Base-by-base conservation (phyloP, 2,888 invertebrate species). In the Matsumyia berberina region DNA sequence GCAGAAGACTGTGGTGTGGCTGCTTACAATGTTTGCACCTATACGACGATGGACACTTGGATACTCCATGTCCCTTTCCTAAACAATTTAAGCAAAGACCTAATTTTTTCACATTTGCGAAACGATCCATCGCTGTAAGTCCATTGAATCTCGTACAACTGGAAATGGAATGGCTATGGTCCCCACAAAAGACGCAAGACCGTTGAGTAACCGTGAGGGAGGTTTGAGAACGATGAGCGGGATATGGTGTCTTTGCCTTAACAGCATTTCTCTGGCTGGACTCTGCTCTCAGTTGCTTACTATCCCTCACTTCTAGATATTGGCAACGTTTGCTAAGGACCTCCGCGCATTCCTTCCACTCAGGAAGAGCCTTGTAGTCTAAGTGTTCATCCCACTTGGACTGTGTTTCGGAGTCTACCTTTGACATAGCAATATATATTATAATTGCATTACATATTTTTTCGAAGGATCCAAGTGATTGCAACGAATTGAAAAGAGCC, bases 321-420 rank as follows among this genome's bases (percentile, higher is more conserved):
- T 51, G 60, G 17, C 58, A 72, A 17, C 49, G 37, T 31, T n/a
- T n/a, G 12, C 51, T 51, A 0, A 51, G 8, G 5, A 51, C n/a
- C 5, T 24, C 29, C 2, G 51, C n/a, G n/a, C 51, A 51, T 2
- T 31, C 8, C 7, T 29, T 5, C 73, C 37, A 72, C 5, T 4
- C n/a, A 0, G 72, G 72, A 3, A 62, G 49, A 0, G 5, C 19
- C 5, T 29, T 8, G 2, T 72, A 60, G 0, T 72, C 15, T 3
- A 64, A 11, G 1, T 44, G 44, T 5, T 73, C 55, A n/a, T 69
- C 44, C 67, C 42, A 44, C 2, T 72, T 69, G 0, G 55, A 11
- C 17, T 62, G 46, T 0, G 35, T 11, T 9, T 62, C 35, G 0
- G 44, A 7, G 29, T 57, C 62, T 2, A 44, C 62, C 39, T 39